Evolutionary conservation across 35 echinoderm and acorn worm genomes (phyloP), one percentile per base, ranked within the genome.

Genomic region (Stichopus chloronotus): DNA sequence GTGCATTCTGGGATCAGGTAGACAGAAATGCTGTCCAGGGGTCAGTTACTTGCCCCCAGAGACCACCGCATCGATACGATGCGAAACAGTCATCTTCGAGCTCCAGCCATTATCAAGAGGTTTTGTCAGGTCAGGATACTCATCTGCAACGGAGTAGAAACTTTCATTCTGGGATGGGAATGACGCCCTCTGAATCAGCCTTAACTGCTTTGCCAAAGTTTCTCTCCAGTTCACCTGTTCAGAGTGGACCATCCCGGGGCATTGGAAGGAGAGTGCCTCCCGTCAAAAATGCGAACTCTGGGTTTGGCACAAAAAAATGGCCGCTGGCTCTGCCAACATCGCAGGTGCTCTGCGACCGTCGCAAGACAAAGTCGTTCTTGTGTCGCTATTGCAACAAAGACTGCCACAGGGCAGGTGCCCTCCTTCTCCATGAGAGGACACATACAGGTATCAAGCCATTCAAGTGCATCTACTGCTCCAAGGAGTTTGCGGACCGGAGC

Each of bases 331-430:
- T 1, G 30, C 30, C 30, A 43, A 43, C 3, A 3, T 43, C 30
- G 30, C 30, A 3, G 30, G 30, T 43, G 30, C 30, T 43, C 30
- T 43, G 0, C 30, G 1, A 1, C 17, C 17, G 1, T 74, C 19
- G 69, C 69, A 19, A 6, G 0, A 1, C 14, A 8, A 74, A 74
- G 69, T 74, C 69, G 22, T 74, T 74, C 17, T 19, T 74, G 69
- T 74, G 69, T 74, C 69, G 69, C 19, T 74, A 20, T 74, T 74
- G 69, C 22, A 74, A 74, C 69, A 74, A 74, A 21, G 19, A 74
- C 69, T 74, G 13, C 22, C 69, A 74, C 22, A 74, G 69, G 69
- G 69, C 69, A 2, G 19, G 69, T 14, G 19, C 69, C 17, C 69
- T 19, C 17, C 17, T 19, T 0, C 19, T 74, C 13, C 69, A 74